phyloP scores from a whole-genome alignment of 1,140 invertebrate species.

The Danaus melanippus region DNA sequence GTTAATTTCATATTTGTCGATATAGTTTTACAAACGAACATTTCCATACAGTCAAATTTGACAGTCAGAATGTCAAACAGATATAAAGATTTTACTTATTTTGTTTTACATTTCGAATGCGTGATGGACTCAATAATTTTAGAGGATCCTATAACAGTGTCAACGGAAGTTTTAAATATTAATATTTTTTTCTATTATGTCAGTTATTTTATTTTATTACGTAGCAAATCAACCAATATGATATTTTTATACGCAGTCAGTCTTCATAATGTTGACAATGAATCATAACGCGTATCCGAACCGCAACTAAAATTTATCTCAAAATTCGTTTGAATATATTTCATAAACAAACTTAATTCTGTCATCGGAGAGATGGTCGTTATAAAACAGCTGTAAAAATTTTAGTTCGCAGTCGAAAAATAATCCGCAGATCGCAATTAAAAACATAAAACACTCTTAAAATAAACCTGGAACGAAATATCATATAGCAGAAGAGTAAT shows the following conservation, averaged over 20 bases:
- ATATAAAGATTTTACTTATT: too few species aligned
- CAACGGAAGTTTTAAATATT: too few species aligned
- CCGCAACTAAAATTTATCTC: slow-evolving; percentile 48
- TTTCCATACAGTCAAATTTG: too few species aligned
- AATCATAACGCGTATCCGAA: slow-evolving; percentile 24
- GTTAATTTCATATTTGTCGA: slow-evolving; percentile 62
- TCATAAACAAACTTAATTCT: slow-evolving; percentile 66
- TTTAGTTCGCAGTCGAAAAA: slow-evolving; percentile 54
- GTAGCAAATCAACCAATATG: too few species aligned
- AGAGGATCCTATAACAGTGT: too few species aligned
- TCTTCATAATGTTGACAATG: too few species aligned
- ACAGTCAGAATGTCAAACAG: too few species aligned
- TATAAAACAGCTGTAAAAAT: slow-evolving; percentile 65
- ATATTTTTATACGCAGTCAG: slow-evolving; percentile 16
- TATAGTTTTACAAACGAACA: too few species aligned
- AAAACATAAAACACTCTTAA: slow-evolving; percentile 67
- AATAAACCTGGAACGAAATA: slow-evolving; percentile 62
- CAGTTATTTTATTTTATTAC: too few species aligned
- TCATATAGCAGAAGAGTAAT: slow-evolving; percentile 58
- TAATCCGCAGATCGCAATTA: slow-evolving; percentile 64
- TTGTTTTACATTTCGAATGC: slow-evolving; percentile 2
- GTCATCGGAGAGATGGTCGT: slow-evolving; percentile 56
- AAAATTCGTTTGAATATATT: slow-evolving; percentile 45
- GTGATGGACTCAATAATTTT: too few species aligned
- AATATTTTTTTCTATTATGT: too few species aligned